These are phyloP conservation scores for Columbina picui DNA, from an alignment of 2,113 vertebrate species.

Conservation along the genomic window DNA sequence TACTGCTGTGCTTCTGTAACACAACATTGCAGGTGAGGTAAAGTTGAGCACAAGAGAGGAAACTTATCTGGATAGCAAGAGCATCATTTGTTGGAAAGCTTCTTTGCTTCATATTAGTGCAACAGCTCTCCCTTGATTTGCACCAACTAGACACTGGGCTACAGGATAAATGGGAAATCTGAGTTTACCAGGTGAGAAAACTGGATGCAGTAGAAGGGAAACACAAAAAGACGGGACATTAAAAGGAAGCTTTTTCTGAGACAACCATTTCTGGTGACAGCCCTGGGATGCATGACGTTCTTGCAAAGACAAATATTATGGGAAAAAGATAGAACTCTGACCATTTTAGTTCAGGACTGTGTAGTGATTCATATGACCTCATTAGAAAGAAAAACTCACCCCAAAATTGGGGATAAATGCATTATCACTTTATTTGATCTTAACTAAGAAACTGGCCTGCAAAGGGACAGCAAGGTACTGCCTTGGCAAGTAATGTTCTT, in stretches of 20 bases:
- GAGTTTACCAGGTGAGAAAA: neutral
- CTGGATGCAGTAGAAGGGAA: neutral
- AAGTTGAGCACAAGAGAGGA: neutral
- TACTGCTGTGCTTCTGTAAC: neutral
- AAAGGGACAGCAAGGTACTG: rapidly evolving
- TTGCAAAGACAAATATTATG: neutral
- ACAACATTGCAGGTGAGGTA: neutral
- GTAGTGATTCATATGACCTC: neutral
- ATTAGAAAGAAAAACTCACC: neutral
- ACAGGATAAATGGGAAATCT: neutral
- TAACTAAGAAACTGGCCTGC: neutral
- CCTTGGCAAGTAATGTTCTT: neutral
- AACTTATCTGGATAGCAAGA: neutral
- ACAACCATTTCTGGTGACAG: no score
- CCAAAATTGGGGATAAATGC: neutral
- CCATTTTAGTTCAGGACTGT: neutral
- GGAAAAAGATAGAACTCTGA: neutral
- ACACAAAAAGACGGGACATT: neutral
- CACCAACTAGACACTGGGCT: neutral
- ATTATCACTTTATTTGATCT: neutral
- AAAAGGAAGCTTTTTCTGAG: neutral
- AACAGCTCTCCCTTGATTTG: neutral
- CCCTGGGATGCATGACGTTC: no score
- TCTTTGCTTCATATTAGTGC: neutral
- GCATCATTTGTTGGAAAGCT: neutral